Evolutionary conservation across 2,113 vertebrate species (phyloP).

Genomic region (Pterocles gutturalis): DNA sequence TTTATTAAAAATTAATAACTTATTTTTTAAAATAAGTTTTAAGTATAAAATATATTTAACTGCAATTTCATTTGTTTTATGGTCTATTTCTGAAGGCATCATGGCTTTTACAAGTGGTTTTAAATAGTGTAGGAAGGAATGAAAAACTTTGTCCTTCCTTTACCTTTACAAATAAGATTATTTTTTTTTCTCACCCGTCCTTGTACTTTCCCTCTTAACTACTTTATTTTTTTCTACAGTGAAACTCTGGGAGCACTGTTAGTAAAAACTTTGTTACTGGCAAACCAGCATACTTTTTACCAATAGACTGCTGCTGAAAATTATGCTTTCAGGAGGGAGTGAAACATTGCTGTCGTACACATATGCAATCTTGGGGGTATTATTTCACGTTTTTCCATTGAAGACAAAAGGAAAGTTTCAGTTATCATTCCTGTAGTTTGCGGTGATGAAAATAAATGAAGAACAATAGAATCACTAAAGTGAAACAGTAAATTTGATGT

Average conservation of each 20-base stretch:
- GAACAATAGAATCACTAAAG: conserved; percentile 14
- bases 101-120: not conserved
- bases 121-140: not conserved
- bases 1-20: not conserved
- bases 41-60: not conserved
- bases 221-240: not conserved
- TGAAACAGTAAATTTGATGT: not conserved
- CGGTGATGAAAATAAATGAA: conserved; percentile 35
- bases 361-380: not conserved
- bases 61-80: not conserved
- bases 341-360: not conserved
- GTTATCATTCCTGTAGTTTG: not conserved
- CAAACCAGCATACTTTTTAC: not conserved
- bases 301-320: not conserved
- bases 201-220: not conserved
- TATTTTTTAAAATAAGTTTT: not conserved
- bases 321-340: not conserved
- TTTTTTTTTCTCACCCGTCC: accelerated
- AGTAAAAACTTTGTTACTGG: not conserved
- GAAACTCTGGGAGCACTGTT: not conserved
- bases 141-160: not conserved
- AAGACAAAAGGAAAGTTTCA: not conserved
- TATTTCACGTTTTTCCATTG: not conserved
- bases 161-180: not conserved
- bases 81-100: not conserved